These are phyloP conservation scores for Pheosia gnoma DNA, from an alignment of 2,888 invertebrate genomes.

Conservation along the genomic window DNA sequence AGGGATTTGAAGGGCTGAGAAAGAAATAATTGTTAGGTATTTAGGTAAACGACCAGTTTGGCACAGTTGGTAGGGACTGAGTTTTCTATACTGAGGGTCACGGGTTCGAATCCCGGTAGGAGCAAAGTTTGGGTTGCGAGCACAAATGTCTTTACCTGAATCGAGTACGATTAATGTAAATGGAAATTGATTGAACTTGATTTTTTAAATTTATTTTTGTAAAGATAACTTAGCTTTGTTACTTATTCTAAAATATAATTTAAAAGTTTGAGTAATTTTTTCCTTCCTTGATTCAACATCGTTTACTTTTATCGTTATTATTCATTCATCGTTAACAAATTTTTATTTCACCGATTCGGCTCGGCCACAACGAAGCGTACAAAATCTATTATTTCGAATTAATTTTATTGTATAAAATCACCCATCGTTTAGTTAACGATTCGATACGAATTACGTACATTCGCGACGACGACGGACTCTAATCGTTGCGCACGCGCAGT, in stretches of 20 bases:
- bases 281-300: conserved; percentile 10
- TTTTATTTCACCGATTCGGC: conserved; percentile 40
- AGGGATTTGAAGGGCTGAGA: no score
- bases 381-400: conserved; percentile 49
- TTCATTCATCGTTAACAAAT: conserved; percentile 34
- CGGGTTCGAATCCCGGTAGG: no score
- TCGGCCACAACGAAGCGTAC: conserved; percentile 41
- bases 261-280: not conserved
- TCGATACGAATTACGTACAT: conserved; percentile 48
- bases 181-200: no score
- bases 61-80: no score
- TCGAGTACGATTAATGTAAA: no score
- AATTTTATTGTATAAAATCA: conserved; percentile 51
- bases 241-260: not conserved
- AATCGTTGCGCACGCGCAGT: conserved; percentile 38
- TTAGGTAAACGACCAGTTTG: no score
- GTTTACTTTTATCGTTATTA: conserved; percentile 28
- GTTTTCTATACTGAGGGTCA: no score
- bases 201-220: no score
- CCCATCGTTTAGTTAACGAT: conserved; percentile 56
- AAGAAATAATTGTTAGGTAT: no score
- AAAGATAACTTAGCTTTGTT: no score
- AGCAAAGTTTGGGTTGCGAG: no score
- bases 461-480: conserved; percentile 37
- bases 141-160: no score